Evolutionary conservation across 2,888 invertebrate genomes (phyloP).

Genomic region (Thereva nobilitata): DNA sequence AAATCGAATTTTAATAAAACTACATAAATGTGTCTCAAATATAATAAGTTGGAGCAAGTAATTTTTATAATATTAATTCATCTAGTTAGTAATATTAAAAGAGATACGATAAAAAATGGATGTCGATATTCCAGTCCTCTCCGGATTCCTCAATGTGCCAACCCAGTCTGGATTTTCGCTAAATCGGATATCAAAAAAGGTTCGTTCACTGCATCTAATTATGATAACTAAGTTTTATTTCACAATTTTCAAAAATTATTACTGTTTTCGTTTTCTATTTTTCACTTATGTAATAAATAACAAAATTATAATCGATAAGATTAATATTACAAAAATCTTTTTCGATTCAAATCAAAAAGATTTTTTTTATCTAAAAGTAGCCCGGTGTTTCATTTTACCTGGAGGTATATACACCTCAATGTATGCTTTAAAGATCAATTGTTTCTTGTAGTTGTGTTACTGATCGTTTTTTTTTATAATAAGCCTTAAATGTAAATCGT

Average conservation of each 20-base stretch:
- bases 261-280: not conserved
- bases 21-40: too few relatives aligned
- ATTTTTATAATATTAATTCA: too few relatives aligned
- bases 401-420: conserved; percentile 5
- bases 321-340: too few relatives aligned
- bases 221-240: conserved; percentile 1
- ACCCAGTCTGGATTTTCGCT: conserved; percentile 71
- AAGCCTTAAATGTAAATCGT: conserved; percentile 4
- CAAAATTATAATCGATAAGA: too few relatives aligned
- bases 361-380: not conserved
- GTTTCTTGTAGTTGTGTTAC: not conserved
- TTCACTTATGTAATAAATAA: not conserved
- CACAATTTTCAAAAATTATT: too few relatives aligned
- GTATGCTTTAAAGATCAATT: conserved; percentile 7
- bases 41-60: too few relatives aligned
- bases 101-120: conserved; percentile 62
- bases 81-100: too few relatives aligned
- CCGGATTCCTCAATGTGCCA: conserved; percentile 78
- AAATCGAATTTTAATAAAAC: too few relatives aligned
- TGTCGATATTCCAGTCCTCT: conserved; percentile 73
- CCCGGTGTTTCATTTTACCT: conserved; percentile 6
- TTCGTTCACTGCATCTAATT: conserved; percentile 49
- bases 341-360: too few relatives aligned
- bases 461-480: not conserved
- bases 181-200: conserved; percentile 77